A percentile compares a stretch with the other conserved stretches of the same genome.
Conservation (phyloP, 2,113 vertebrate species). For the Cavia porcellus region DNA sequence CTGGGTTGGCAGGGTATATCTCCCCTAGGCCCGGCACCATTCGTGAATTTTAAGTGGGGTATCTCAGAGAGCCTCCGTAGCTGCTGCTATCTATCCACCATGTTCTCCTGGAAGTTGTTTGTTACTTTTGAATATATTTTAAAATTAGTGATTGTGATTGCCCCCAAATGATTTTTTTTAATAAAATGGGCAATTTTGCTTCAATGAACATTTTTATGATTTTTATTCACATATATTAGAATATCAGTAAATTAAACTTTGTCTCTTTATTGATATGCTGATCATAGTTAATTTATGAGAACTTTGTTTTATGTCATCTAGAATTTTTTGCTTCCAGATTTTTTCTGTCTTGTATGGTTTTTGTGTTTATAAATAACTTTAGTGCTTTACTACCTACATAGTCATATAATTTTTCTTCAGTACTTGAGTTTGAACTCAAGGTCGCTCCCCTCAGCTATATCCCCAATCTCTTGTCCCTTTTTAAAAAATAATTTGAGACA, state of each 20-base stretch:
- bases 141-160: slow-evolving; percentile 15
- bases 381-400: background rate
- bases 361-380: background rate
- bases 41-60: too few species aligned
- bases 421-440: background rate
- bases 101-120: background rate
- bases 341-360: slow-evolving; percentile 3
- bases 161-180: background rate
- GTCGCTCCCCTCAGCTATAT: background rate
- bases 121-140: slow-evolving; percentile 4
- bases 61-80: too few species aligned
- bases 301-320: background rate
- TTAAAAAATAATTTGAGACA: background rate
- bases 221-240: background rate
- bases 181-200: background rate
- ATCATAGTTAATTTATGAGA: slow-evolving; percentile 15
- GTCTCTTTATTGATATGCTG: background rate
- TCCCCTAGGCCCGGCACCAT: too few species aligned
- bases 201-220: slow-evolving; percentile 19
- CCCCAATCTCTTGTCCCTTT: background rate
- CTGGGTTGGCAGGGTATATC: too few species aligned
- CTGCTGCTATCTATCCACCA: too few species aligned
- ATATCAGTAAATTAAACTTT: slow-evolving; percentile 39
- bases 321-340: background rate
- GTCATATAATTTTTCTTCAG: background rate